Evolutionary conservation across 2,113 vertebrate genomes (phyloP).

Genomic region (Corythaixoides concolor): DNA sequence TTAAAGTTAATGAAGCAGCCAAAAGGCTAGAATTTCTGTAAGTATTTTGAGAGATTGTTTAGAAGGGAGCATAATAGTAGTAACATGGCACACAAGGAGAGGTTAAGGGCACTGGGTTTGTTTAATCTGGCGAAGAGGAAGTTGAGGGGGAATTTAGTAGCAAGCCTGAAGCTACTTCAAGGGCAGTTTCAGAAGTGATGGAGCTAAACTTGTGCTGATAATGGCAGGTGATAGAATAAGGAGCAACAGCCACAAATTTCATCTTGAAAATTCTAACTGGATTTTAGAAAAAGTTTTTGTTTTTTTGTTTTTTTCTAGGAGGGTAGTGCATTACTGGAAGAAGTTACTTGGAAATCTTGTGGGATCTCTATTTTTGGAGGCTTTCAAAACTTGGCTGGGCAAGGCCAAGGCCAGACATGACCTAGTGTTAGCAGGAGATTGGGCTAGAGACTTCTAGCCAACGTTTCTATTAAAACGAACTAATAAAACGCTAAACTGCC

Average conservation of each 20-base stretch:
- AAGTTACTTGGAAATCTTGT: neutral
- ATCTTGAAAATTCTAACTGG: neutral
- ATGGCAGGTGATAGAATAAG: neutral
- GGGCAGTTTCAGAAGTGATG: neutral
- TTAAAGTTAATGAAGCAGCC: slow-evolving; percentile 22
- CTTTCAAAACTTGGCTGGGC: neutral
- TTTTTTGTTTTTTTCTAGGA: neutral
- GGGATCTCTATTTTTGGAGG: neutral
- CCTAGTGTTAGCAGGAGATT: neutral
- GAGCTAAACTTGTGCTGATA: neutral
- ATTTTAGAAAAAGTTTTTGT: neutral
- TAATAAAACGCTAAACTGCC: neutral
- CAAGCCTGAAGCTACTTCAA: neutral
- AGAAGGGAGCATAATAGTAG: neutral
- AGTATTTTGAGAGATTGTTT: neutral
- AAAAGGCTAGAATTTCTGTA: slow-evolving; percentile 27
- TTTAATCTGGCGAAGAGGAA: neutral
- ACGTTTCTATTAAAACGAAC: neutral
- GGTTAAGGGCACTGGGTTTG: neutral
- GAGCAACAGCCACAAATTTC: neutral
- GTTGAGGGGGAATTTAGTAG: neutral
- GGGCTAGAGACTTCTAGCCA: neutral
- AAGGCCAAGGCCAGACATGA: neutral
- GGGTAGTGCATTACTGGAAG: neutral
- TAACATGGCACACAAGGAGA: neutral